These are phyloP conservation scores for Myotis daubentonii DNA, from an alignment of 2,797 vertebrate genomes.

Conservation along the genomic window DNA sequence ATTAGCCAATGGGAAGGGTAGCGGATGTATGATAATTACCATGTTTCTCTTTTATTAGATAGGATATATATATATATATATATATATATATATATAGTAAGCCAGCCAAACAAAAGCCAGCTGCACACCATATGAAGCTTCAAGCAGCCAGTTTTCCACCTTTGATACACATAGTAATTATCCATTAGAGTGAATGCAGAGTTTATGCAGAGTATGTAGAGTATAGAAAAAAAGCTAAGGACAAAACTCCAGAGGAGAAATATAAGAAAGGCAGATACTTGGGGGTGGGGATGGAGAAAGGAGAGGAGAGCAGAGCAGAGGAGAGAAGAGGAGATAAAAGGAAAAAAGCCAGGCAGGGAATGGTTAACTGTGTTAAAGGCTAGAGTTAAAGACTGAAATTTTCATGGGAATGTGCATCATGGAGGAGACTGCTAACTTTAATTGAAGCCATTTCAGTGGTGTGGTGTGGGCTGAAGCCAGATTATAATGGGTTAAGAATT, in stretches of 20 bases:
- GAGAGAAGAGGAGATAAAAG: background rate
- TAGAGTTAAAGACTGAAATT: background rate
- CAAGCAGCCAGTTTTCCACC: background rate
- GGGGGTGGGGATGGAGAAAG: background rate
- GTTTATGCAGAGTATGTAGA: background rate
- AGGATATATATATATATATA: background rate
- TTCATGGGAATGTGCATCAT: background rate
- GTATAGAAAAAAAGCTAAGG: background rate
- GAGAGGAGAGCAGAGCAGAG: background rate
- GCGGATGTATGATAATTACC: no score
- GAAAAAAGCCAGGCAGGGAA: background rate
- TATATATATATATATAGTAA: background rate
- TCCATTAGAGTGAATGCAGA: background rate
- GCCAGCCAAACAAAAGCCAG: background rate
- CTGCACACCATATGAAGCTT: background rate
- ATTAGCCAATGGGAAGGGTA: no score
- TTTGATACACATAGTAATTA: slow-evolving; percentile 3
- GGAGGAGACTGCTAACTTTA: background rate
- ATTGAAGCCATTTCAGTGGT: background rate
- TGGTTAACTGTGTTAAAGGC: background rate
- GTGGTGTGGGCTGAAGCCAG: background rate
- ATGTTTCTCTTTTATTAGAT: no score
- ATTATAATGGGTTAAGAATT: background rate
- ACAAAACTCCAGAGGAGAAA: background rate
- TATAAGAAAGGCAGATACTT: background rate